Evolutionary conservation across 1,140 invertebrate species (phyloP).

Genomic region (Caenorhabditis briggsae): DNA sequence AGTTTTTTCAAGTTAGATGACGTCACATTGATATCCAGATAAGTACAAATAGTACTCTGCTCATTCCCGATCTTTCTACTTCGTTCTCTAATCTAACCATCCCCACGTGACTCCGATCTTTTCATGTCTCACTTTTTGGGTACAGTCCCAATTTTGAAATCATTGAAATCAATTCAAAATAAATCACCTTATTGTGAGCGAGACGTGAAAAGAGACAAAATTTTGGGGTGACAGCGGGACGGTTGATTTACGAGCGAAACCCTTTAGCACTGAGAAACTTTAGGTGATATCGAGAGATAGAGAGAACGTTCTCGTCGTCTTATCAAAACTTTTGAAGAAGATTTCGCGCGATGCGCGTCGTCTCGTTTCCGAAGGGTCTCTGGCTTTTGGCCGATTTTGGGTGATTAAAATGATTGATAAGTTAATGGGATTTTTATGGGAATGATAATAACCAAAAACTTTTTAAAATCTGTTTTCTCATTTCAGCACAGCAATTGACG

Average conservation of each 20-base stretch:
- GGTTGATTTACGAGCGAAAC: slow-evolving; percentile 46
- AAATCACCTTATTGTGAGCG: neutral
- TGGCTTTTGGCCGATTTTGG: slow-evolving; percentile 8
- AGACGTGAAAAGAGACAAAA: slow-evolving; percentile 47
- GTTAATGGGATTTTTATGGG: slow-evolving; percentile 4
- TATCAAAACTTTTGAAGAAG: slow-evolving; percentile 44
- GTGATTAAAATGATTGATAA: slow-evolving; percentile 49
- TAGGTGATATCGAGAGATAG: neutral
- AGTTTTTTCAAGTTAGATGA: no score
- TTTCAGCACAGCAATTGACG: slow-evolving; percentile 50
- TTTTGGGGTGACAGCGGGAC: neutral
- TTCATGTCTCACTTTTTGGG: neutral
- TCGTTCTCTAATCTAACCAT: neutral
- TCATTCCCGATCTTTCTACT: no score
- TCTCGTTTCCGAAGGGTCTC: neutral
- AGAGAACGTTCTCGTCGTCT: slow-evolving; percentile 34
- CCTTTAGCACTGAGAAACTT: neutral
- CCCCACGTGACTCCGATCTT: neutral
- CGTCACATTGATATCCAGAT: no score
- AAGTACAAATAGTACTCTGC: no score
- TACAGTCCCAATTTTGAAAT: neutral
- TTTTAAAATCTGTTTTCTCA: neutral
- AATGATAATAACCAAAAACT: neutral
- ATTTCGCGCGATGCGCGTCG: neutral
- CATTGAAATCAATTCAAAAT: neutral